Evolutionary conservation across 2,888 invertebrate genomes (phyloP), one percentile per base, ranked within the genome.

Genomic region (Microplitis deprimator): DNA sequence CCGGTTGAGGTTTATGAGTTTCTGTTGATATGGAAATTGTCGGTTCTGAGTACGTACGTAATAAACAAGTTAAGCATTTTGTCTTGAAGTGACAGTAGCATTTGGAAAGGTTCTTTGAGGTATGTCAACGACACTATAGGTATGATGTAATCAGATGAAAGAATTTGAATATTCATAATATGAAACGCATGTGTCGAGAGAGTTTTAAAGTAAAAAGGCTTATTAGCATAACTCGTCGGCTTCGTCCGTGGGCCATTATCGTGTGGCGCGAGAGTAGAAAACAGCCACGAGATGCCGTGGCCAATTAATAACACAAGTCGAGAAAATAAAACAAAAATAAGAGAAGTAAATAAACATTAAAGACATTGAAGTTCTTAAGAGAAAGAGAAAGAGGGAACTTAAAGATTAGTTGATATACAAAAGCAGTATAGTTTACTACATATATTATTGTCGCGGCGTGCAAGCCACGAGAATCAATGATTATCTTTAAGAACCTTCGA

Each of bases 191-290:
- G 78, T 69, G 81, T 82, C 80, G 50, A 50, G 50, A 50, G 50
- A 50, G 13, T 50, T 50, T 80, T 79, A 65, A 41, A 75, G 82
- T 50, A 50, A 50, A 77, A 77, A n/a, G 40, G 77, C 81, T 79
- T 81, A 85, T 85, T 85, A 85, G 83, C 85, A 85, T 85, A 85
- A 85, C 85, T 84, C 83, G 84, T 85, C 83, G 81, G 79, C 81
- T 81, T 84, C 84, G 81, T 83, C 84, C 84, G 83, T 84, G 83
- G 81, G 81, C 81, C 81, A 85, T 84, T 84, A 78, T 79, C 79
- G 76, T 10, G 39, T 59, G 50, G 50, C 13, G 8, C 13, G 50
- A 50, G 50, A 50, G 50, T 13, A 10, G 20, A 68, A 38, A 20
- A 6, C 29, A 17, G 7, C 7, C 64, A 67, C 13, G 20, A 80